Evolutionary conservation across 2,113 vertebrate species (phyloP), one percentile per base, ranked within the genome.

Genomic region (Mustela nigripes): DNA sequence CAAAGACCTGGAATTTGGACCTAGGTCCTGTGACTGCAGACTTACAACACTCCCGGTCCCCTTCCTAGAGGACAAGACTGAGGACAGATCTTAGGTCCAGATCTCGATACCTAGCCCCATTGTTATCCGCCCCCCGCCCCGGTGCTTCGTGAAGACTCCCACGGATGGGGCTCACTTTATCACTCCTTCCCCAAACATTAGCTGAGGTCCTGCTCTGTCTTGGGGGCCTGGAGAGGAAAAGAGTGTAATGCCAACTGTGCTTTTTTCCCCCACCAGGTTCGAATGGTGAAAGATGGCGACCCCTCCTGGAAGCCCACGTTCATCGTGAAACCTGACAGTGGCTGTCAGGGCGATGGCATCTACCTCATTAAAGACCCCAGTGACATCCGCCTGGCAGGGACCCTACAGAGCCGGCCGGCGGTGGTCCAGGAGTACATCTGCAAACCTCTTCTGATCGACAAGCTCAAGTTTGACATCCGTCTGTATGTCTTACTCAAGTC

Each of bases 331-430:
- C 99, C 99, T 0, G 99, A 99, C 5, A 98, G 99, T 1, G 99
- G 99, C 39, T 99, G 99, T 97, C 99, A 99, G 97, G 99, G 99
- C 50, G 99, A 99, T 8, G 99, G 99, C 97, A 99, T 99, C 99
- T 99, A 99, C 99, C 99, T 99, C 98, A 99, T 99, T 98, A 99
- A 99, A 73, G 99, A 99, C 96, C 99, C 99, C 11, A 97, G 92
- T 45, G 99, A 99, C 91, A 97, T 99, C 81, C 99, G 99, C 65
- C 95, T 99, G 95, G 93, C 98, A 4, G 98, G 98, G 26, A 99
- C 98, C 76, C 97, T 99, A 18, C 99, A 99, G 97, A 99, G 98
- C 99, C 98, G 99, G 94, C 99, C 99, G 8, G 98, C 99, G 0
- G 99, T 99, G 48, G 99, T 99, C 81, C 99, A 99, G 98, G 99